Base-by-base conservation (phyloP, 2,113 vertebrate genomes). In the Sciurus niger region DNA sequence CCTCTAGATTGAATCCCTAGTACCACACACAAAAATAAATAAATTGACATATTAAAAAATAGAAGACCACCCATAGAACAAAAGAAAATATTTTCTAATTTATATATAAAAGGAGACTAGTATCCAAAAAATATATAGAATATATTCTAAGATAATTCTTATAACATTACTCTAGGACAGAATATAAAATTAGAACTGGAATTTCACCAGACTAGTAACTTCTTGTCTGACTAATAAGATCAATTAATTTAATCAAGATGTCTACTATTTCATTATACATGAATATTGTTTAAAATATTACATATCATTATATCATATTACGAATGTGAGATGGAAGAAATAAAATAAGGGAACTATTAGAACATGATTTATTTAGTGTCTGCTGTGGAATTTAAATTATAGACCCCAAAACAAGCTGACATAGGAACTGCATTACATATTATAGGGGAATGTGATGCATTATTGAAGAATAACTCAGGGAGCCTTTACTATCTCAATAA, bases 111-210 rank as follows among this genome's bases (percentile, higher is more conserved):
- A 55, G 12, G 13, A 43, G 8, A 78, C 48, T 86, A 86, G 37
- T n/a, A 68, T 78, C 28, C 48, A 60, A 53, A 89, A 53, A 83
- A 65, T n/a, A 43, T 30, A 55, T 9, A 55, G 37, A 60, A 25
- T 60, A 60, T 60, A 60, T 60, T 60, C 58, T 60, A 60, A 60
- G 24, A 60, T 60, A 60, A 25, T 78, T 78, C 48, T 78, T 68
- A 78, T 8, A 60, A 34, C 22, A 85, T 32, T 63, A 34, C 22
- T 51, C 18, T 25, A 90, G 51, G 20, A 85, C 79, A 78, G 51
- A 85, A 78, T 85, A 84, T 60, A 84, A 76, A 77, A 89, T 67
- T 55, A 84, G 22, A 84, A 89, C 46, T 79, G 20, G 63, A 90
- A 79, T 60, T 95, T 90, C 51, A 72, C 25, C 60, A 60, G 13